phyloP scores from a whole-genome alignment of 2,797 vertebrate genomes.

The Phalloptychus januarius region DNA sequence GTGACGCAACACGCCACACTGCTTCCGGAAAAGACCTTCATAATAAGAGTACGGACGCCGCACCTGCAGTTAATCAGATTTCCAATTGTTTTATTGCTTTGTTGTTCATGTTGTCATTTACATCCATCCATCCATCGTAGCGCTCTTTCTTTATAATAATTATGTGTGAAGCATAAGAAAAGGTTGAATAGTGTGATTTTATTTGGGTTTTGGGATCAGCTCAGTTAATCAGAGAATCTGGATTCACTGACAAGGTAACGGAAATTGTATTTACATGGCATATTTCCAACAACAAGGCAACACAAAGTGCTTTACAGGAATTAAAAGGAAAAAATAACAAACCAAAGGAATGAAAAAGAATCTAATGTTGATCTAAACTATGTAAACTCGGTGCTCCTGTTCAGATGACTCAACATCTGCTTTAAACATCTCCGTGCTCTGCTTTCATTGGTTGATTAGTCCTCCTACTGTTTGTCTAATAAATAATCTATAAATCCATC shows the following conservation, averaged over 20 bases:
- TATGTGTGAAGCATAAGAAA: no score
- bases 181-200: not conserved
- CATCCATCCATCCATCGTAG: not conserved
- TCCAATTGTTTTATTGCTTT: no score
- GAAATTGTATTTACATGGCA: no score
- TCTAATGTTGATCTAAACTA: no score
- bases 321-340: no score
- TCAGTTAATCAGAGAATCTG: not conserved
- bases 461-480: not conserved
- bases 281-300: no score
- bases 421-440: not conserved
- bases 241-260: no score
- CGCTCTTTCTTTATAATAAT: not conserved
- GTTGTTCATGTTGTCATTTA: no score
- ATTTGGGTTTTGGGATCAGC: not conserved
- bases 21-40: conserved; percentile 31
- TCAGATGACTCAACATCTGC: not conserved
- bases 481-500: not conserved
- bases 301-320: no score
- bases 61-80: not conserved
- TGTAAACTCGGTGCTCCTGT: no score
- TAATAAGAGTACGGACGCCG: conserved; percentile 31
- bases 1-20: rapidly evolving
- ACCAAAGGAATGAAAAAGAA: no score
- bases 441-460: not conserved